phyloP scores from a whole-genome alignment of 2,888 invertebrate genomes.

The Epinotia brunnichana region DNA sequence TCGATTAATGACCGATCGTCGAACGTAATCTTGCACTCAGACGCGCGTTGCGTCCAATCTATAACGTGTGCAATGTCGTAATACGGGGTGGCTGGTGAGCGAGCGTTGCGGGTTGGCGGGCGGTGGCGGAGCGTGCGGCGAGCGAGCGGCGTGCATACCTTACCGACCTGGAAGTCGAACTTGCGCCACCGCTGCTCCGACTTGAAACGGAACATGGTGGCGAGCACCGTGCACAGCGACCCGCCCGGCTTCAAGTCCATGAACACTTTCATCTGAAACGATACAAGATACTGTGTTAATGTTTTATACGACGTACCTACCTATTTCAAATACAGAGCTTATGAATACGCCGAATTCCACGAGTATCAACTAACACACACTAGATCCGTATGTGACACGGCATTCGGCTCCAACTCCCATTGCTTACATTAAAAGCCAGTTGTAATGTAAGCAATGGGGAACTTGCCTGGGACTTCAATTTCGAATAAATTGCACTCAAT shows the following conservation, averaged over 20 bases:
- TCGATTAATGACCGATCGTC: background rate
- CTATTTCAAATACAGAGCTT: no score
- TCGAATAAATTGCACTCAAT: no score
- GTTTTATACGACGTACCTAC: no score
- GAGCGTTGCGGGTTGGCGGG: constrained; percentile 53
- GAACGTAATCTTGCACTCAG: constrained; percentile 21
- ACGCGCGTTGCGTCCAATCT: constrained; percentile 29
- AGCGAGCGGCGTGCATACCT: constrained; percentile 85
- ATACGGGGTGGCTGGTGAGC: constrained; percentile 46
- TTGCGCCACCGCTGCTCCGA: constrained; percentile 97
- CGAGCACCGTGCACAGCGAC: constrained; percentile 95
- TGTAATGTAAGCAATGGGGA: no score
- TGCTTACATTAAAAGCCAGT: no score
- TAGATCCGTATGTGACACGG: no score
- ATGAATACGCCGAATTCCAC: no score
- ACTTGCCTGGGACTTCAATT: no score
- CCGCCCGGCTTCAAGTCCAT: constrained; percentile 98
- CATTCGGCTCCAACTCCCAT: no score
- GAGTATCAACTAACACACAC: no score
- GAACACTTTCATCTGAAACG: constrained; percentile 94
- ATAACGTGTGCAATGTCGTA: constrained; percentile 2
- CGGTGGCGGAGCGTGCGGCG: constrained; percentile 70
- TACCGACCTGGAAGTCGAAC: constrained; percentile 95
- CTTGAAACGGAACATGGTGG: constrained; percentile 97
- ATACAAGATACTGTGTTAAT: background rate